These are phyloP conservation scores for Venustaconcha ellipsiformis DNA, from an alignment of 1,140 invertebrate genomes.

Conservation along the genomic window DNA sequence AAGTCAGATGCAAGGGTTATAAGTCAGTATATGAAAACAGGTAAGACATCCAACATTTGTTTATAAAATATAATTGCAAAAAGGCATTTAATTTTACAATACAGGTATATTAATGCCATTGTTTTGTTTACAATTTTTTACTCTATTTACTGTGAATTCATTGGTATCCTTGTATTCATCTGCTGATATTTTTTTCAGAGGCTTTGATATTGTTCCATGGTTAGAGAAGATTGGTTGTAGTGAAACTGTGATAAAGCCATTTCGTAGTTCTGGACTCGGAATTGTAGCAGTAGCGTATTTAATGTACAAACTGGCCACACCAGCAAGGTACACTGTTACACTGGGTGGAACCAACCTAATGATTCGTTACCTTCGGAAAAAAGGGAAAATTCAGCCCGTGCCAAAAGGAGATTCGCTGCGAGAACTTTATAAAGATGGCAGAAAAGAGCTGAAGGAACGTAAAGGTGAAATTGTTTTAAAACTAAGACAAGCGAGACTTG, in stretches of 20 bases:
- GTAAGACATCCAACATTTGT: too few species aligned
- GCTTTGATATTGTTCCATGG: slow-evolving; percentile 84
- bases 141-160: too few species aligned
- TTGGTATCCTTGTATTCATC: too few species aligned
- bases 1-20: too few species aligned
- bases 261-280: slow-evolving; percentile 81
- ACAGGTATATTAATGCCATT: too few species aligned
- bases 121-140: too few species aligned
- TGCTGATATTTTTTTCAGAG: slow-evolving; percentile 74
- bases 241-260: slow-evolving; percentile 80
- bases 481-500: too few species aligned
- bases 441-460: slow-evolving; percentile 74
- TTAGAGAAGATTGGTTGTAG: slow-evolving; percentile 81
- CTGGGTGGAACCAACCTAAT: slow-evolving; percentile 81
- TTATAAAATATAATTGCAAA: too few species aligned
- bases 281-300: slow-evolving; percentile 89
- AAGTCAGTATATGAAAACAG: too few species aligned
- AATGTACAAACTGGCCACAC: slow-evolving; percentile 92
- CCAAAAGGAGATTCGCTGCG: slow-evolving; percentile 71
- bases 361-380: slow-evolving; percentile 77
- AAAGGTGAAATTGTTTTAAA: slow-evolving; percentile 63
- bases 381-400: slow-evolving; percentile 79
- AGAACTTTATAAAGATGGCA: slow-evolving; percentile 67
- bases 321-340: slow-evolving; percentile 90
- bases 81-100: too few species aligned